These are phyloP conservation scores for Neocrepidodera transversa DNA, from an alignment of 2,888 invertebrate genomes.

Conservation along the genomic window DNA sequence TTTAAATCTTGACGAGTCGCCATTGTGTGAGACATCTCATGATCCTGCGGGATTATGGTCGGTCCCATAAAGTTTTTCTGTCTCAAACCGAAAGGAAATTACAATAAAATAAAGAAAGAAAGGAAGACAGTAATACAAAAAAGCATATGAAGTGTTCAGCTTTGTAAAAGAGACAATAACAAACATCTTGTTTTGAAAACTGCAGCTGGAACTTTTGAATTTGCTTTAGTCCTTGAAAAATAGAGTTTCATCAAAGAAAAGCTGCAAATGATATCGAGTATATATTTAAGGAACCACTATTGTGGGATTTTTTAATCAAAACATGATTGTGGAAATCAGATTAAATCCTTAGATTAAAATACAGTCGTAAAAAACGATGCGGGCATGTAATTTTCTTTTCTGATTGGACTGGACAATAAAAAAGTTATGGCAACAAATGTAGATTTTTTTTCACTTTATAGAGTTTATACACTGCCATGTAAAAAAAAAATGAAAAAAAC, in stretches of 20 bases:
- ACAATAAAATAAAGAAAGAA: constrained; percentile 6
- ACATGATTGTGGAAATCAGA: neutral
- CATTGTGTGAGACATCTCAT: constrained; percentile 7
- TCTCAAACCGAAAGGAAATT: constrained; percentile 23
- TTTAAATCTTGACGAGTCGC: constrained; percentile 10
- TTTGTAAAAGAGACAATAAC: too few relatives aligned
- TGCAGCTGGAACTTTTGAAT: constrained; percentile 17
- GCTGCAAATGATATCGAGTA: constrained; percentile 11
- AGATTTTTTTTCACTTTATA: too few relatives aligned
- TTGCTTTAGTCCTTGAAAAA: constrained; percentile 17
- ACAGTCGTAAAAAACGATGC: neutral
- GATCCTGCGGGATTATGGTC: constrained; percentile 32
- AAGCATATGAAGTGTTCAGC: constrained; percentile 24
- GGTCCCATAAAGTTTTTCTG: constrained; percentile 28
- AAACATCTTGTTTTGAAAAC: too few relatives aligned
- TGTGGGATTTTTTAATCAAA: constrained; percentile 19
- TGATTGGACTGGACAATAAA: too few relatives aligned
- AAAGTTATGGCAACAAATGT: too few relatives aligned
- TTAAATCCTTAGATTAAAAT: neutral
- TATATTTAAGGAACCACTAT: constrained; percentile 3
- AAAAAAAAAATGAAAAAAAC: too few relatives aligned
- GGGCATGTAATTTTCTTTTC: constrained; percentile 12
- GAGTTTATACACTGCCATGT: too few relatives aligned
- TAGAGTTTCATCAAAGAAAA: constrained; percentile 19
- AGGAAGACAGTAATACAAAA: constrained; percentile 21